Base-by-base conservation (phyloP, 2,888 invertebrate species). In the Odontocerum albicorne region DNA sequence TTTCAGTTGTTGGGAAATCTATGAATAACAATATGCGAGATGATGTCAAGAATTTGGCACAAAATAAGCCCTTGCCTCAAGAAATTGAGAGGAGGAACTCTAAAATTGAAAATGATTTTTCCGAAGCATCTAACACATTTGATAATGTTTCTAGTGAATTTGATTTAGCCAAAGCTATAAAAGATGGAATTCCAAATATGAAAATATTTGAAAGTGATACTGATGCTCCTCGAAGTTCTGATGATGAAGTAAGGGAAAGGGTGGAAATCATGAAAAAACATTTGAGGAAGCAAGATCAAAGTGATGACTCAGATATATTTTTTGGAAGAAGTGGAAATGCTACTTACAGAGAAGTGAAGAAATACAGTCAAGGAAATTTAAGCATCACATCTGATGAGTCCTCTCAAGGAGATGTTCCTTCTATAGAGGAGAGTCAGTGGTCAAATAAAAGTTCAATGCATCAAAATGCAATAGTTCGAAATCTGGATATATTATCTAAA, bases 101-200 rank as follows among this genome's bases (percentile, higher is more conserved):
- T n/a, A 49, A 36, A 45, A 16, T 17, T 10, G 45, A 49, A 36
- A 49, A 35, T 13, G 36, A 49, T 13, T 17, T 22, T 27, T 44
- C 49, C 8, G 38, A 36, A 7, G 31, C 12, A 7, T 31, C 47
- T 4, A 49, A 47, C 27, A 35, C 22, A 10, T 19, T 32, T 3
- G 42, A 49, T 31, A 49, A 49, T 1, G 78, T 74, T n/a, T 74
- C 75, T 12, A 64, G 66, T 16, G 71, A 80, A 4, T 67, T 72
- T 35, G 77, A 79, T 42, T 69, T 82, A 7, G 76, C 78, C 1
- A 80, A 81, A 67, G 77, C 74, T 13, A 78, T 82, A 1, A 80
- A 78, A 70, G 78, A 81, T 33, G 77, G 82, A 17, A 75, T 82
- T 70, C 77, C 81, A 1, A 74, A 76, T 27, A 68, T 77, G 16